Base-by-base conservation (phyloP, 2,888 invertebrate species). In the Nomada lathburiana region DNA sequence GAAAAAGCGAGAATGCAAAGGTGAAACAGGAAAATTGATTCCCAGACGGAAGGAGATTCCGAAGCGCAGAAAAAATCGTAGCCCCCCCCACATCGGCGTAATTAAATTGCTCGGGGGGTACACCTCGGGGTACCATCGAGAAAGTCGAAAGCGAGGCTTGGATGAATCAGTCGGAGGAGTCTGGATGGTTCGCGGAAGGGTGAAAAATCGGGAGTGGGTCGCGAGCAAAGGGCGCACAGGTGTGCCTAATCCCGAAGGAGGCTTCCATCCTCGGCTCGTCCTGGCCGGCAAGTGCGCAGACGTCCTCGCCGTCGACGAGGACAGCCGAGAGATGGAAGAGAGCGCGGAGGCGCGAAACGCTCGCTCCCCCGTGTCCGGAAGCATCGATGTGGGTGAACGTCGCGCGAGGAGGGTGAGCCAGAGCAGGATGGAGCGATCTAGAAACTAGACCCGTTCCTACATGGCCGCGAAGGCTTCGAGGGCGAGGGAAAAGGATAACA, bases 331-430 rank as follows among this genome's bases (percentile, higher is more conserved):
- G 60, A 18, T 29, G 78, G 76, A 76, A 80, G 84, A 76, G 72
- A 67, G 65, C 52, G 68, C 47, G 82, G 77, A 86, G 79, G 83
- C 84, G 84, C 82, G 84, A 85, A 87, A 84, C 80, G 77, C 67
- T 80, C 80, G 77, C 85, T 70, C 71, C 59, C 71, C 80, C 69
- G 64, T 71, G 80, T 80, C 82, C 85, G 82, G 86, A 88, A 79
- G 86, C 88, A 86, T 88, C 88, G 88, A 88, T 82, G 88, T 81
- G 83, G 64, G 83, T 69, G 81, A 83, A 64, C 80, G 77, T 52
- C 29, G 65, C 52, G 55, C 76, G 72, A 64, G 70, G 77, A 55
- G 78, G 69, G 77, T 62, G 62, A 67, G 78, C 63, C 29, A 67
- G 78, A 78, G 86, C 70, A 64, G 78, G 72, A 76, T 70, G 75